Conservation (phyloP, 2,888 invertebrate species). For the Dromius quadrimaculatus region DNA sequence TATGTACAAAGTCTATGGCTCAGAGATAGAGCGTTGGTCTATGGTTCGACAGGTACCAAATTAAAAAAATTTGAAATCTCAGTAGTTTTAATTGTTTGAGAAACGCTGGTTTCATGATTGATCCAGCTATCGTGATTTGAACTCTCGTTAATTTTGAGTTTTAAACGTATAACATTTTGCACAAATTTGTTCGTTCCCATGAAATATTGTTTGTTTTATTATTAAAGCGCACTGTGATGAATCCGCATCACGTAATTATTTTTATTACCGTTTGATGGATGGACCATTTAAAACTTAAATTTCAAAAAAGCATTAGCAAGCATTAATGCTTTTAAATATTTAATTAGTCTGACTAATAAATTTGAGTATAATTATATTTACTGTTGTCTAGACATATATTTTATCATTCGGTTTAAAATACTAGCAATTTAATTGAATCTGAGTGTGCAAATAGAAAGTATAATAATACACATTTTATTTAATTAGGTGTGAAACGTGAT, state of each 20-base stretch:
- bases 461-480: too few species aligned
- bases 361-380: slow-evolving; percentile 1
- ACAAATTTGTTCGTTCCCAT: slow-evolving; percentile 1
- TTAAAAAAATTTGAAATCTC: too few species aligned
- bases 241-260: slow-evolving; percentile 34
- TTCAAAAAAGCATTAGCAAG: slow-evolving; percentile 11
- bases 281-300: slow-evolving; percentile 14
- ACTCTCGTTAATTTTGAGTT: slow-evolving; percentile 23
- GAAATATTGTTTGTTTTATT: slow-evolving; percentile 34
- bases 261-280: slow-evolving; percentile 31
- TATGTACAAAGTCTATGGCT: too few species aligned
- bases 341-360: slow-evolving; percentile 25
- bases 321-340: slow-evolving; percentile 22
- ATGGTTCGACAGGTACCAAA: too few species aligned
- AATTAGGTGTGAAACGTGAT: too few species aligned
- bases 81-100: slow-evolving; percentile 2
- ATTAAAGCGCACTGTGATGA: background rate
- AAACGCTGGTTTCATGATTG: background rate
- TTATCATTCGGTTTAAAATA: slow-evolving; percentile 17
- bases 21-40: too few species aligned
- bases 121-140: slow-evolving; percentile 1
- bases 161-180: slow-evolving; percentile 11
- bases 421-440: slow-evolving; percentile 12
- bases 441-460: slow-evolving; percentile 29
- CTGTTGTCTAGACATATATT: slow-evolving; percentile 27